phyloP scores from a whole-genome alignment of 2,797 vertebrate genomes.

The Phoebastria nigripes region DNA sequence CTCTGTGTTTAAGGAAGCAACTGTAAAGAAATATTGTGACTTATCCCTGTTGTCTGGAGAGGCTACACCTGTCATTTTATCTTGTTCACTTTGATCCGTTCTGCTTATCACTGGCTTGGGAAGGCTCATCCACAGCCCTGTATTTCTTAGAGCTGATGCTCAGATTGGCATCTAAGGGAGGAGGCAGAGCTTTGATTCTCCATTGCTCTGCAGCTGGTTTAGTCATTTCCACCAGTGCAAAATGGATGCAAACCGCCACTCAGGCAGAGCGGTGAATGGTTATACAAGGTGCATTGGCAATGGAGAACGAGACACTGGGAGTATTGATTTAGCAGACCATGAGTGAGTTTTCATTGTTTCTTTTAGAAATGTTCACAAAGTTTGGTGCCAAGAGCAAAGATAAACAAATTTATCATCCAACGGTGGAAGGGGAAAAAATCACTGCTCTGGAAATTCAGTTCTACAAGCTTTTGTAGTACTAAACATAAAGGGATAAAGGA shows the following conservation, averaged over 20 bases:
- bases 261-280: not conserved
- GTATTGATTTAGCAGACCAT: conserved; percentile 30
- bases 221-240: not conserved
- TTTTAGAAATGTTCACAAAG: conserved; percentile 48
- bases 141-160: not conserved
- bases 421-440: not conserved
- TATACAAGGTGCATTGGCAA: conserved; percentile 17
- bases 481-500: not conserved
- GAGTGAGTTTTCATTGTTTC: conserved; percentile 12
- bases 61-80: not conserved
- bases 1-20: not conserved
- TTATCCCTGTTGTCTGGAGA: not conserved
- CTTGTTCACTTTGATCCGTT: not conserved
- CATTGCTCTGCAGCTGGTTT: not conserved
- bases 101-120: not conserved
- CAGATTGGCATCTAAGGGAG: not conserved
- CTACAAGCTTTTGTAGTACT: not conserved
- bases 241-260: not conserved
- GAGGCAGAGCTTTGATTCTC: not conserved
- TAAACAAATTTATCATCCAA: conserved; percentile 25
- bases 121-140: not conserved
- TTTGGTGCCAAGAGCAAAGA: conserved; percentile 42
- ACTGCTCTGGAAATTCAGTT: not conserved
- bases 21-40: not conserved
- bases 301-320: not conserved